Conservation (phyloP, 2,113 vertebrate genomes). For the Ctenodactylus gundi region DNA sequence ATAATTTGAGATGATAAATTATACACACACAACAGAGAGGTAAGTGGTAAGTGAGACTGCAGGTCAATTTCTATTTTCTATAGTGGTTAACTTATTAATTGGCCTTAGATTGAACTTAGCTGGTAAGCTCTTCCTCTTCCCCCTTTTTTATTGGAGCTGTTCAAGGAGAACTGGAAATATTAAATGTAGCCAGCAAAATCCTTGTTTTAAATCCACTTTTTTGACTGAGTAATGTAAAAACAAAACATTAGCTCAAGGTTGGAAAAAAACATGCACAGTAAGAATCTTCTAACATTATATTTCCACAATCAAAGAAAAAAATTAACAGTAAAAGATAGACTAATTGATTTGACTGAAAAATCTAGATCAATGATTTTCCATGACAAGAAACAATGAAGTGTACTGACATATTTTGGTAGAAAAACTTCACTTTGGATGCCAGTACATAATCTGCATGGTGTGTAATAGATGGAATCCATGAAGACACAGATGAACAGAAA, state of each 20-base stretch:
- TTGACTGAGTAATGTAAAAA: background rate
- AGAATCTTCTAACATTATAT: background rate
- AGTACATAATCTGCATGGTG: background rate
- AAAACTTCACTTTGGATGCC: background rate
- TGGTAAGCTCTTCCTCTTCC: background rate
- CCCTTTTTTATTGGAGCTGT: background rate
- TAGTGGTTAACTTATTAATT: background rate
- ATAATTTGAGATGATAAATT: constrained; percentile 17
- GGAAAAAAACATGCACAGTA: background rate
- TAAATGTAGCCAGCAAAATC: background rate
- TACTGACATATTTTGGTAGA: background rate
- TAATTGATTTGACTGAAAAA: constrained; percentile 12
- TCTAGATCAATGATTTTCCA: background rate
- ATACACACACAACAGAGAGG: background rate
- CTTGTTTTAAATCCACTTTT: background rate
- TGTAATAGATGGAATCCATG: background rate
- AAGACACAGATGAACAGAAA: background rate
- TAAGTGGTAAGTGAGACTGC: background rate
- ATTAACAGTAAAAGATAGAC: background rate
- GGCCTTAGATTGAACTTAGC: background rate
- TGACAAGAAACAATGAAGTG: background rate
- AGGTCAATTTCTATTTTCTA: background rate
- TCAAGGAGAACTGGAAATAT: background rate
- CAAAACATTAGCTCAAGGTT: background rate
- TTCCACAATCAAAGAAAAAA: background rate